phyloP scores from a whole-genome alignment of 2,113 vertebrate genomes.

The Edolisoma coerulescens region DNA sequence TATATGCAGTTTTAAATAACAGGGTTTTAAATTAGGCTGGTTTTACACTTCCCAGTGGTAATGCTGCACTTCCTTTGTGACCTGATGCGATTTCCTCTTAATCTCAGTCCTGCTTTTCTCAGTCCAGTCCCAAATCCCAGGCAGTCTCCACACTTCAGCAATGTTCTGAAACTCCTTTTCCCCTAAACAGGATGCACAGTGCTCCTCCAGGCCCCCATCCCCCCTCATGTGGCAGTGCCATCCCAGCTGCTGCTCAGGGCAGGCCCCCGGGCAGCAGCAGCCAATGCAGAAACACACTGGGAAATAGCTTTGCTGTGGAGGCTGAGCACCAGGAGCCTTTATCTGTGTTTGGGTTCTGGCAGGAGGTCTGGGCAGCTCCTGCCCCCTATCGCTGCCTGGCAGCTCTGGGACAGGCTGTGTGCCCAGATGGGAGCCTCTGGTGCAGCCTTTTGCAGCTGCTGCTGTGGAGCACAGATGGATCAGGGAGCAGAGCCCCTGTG shows the following conservation, averaged over 20 bases:
- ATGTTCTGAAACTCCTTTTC: not conserved
- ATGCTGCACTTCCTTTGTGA: not conserved
- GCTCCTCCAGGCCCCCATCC: not conserved
- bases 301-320: not conserved
- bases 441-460: not conserved
- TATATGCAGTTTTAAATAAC: not conserved
- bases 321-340: not conserved
- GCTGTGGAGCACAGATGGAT: not conserved
- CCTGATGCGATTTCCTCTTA: not conserved
- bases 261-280: not conserved
- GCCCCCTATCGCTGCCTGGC: not conserved
- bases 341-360: not conserved
- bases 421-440: not conserved
- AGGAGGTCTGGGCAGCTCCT: not conserved
- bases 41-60: not conserved
- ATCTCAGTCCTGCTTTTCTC: not conserved
- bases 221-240: accelerated
- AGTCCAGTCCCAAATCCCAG: not conserved
- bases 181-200: not conserved
- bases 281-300: not conserved
- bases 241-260: not conserved
- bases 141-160: not conserved
- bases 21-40: not conserved
- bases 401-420: not conserved
- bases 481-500: not conserved